A percentile compares a stretch with the other conserved stretches of the same genome.
These are phyloP conservation scores for Argyrosomus japonicus DNA, from an alignment of 2,113 vertebrate genomes.

Conservation along the genomic window DNA sequence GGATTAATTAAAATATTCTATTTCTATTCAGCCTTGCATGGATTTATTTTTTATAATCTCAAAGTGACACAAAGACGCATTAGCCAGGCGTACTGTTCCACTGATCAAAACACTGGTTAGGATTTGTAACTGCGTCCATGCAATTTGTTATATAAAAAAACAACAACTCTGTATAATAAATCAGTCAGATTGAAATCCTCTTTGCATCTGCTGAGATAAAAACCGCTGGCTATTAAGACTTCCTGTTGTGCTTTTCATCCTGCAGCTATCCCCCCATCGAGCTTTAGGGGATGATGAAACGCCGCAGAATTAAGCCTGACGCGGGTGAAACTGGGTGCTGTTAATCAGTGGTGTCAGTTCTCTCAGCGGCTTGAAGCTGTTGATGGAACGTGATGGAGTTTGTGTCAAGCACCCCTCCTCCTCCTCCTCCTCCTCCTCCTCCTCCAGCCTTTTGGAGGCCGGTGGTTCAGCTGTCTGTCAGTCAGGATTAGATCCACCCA, in stretches of 20 bases:
- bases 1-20: slow-evolving; percentile 8
- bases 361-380: slow-evolving; percentile 8
- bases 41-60: not conserved
- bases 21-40: not conserved
- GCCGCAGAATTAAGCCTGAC: slow-evolving; percentile 50
- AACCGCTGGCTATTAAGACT: slow-evolving; percentile 44
- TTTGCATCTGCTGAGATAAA: slow-evolving; percentile 38
- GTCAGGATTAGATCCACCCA: slow-evolving; percentile 42
- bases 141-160: not conserved
- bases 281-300: slow-evolving; percentile 47
- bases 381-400: slow-evolving; percentile 19
- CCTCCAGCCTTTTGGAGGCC: not conserved
- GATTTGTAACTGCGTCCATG: not conserved
- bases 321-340: slow-evolving; percentile 21
- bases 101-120: not conserved
- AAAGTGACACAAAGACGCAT: slow-evolving; percentile 4
- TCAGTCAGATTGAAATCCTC: slow-evolving; percentile 16
- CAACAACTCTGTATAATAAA: not conserved
- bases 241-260: slow-evolving; percentile 40
- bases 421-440: not conserved
- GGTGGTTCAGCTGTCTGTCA: slow-evolving; percentile 43
- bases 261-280: not conserved
- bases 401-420: not conserved
- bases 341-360: slow-evolving; percentile 54
- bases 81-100: not conserved